A percentile compares a stretch with the other conserved stretches of the same genome.
Evolutionary conservation across 2,888 invertebrate genomes (phyloP).

Genomic region (Aproaerema taeniolella): DNA sequence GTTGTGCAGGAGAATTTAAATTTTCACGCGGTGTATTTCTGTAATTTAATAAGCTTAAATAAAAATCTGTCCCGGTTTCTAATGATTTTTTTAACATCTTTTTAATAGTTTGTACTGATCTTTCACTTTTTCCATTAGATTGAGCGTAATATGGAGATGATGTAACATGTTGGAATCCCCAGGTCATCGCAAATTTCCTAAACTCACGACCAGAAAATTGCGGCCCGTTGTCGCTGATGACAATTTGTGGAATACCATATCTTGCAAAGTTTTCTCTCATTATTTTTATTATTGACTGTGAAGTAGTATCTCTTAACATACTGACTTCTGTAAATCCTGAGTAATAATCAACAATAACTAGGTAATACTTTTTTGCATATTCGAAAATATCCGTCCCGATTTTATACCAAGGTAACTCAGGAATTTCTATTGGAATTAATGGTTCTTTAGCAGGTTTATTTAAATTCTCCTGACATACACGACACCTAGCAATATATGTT

Average conservation of each 20-base stretch:
- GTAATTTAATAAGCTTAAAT: too few relatives aligned
- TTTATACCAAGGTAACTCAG: slow-evolving; percentile 18
- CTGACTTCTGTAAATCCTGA: slow-evolving; percentile 15
- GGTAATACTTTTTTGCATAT: slow-evolving; percentile 13
- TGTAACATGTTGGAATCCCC: slow-evolving; percentile 1
- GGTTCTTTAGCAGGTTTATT: slow-evolving; percentile 11
- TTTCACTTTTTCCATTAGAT: slow-evolving; percentile 6
- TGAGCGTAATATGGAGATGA: slow-evolving; percentile 7
- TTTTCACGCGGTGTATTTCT: too few relatives aligned
- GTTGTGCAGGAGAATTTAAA: slow-evolving; percentile 1
- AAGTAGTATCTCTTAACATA: slow-evolving; percentile 8
- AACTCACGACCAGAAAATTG: neutral
- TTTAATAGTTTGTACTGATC: slow-evolving; percentile 6
- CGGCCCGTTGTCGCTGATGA: slow-evolving; percentile 17
- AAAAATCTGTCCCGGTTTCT: neutral
- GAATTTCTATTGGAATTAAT: slow-evolving; percentile 12
- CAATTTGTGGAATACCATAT: slow-evolving; percentile 17
- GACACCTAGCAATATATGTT: slow-evolving; percentile 1
- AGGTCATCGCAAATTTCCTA: neutral
- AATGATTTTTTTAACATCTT: neutral
- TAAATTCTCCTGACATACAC: slow-evolving; percentile 6
- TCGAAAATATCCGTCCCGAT: slow-evolving; percentile 21
- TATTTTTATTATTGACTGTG: slow-evolving; percentile 6
- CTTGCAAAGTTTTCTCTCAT: slow-evolving; percentile 16
- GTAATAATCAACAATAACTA: slow-evolving; percentile 17